Evolutionary conservation across 2,113 vertebrate genomes (phyloP), one percentile per base, ranked within the genome.

Genomic region (Sander lucioperca): DNA sequence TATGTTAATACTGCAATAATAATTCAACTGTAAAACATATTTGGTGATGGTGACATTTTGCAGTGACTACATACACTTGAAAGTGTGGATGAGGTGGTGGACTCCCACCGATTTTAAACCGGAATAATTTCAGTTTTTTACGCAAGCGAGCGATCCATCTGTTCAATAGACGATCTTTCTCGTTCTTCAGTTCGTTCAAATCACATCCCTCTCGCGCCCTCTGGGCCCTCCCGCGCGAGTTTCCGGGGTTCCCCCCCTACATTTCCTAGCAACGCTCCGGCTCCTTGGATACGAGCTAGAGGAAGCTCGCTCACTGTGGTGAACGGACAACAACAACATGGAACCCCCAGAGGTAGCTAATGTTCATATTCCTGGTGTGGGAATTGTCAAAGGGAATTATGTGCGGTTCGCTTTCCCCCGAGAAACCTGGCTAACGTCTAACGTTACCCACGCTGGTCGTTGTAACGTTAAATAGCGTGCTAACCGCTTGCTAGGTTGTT

Each of bases 191-290:
- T 70, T 86, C 45, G 7, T 70, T 86, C 45, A 83, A 71, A 86
- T 62, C 57, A 51, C 30, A 6, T n/a, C 61, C 10, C 3, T 61
- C 2, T 54, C 79, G 47, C 80, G 80, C 72, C 13, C 51, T 21
- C 48, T 33, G n/a, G n/a, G 36, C 18, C 21, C 10, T 43, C 74
- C 73, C 82, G 84, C 86, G 59, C 23, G 18, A 74, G 21, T 54
- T 81, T 68, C 72, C 62, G 85, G 23, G 7, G 11, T 1, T 63
- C 18, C 45, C 2, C 1, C 36, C 53, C 6, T 16, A 5, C 45
- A 73, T 61, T 12, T 84, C 92, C 47, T 92, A 90, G 91, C 91
- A 92, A 94, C 91, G 77, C 43, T 67, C 39, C 85, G 90, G 77
- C 36, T 67, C 39, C 85, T 16, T 90, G 74, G 87, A 74, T 85